A percentile compares a stretch with the other conserved stretches of the same genome.
These are phyloP conservation scores for Ornithoptera alexandrae DNA, from an alignment of 2,888 invertebrate genomes.

Conservation along the genomic window DNA sequence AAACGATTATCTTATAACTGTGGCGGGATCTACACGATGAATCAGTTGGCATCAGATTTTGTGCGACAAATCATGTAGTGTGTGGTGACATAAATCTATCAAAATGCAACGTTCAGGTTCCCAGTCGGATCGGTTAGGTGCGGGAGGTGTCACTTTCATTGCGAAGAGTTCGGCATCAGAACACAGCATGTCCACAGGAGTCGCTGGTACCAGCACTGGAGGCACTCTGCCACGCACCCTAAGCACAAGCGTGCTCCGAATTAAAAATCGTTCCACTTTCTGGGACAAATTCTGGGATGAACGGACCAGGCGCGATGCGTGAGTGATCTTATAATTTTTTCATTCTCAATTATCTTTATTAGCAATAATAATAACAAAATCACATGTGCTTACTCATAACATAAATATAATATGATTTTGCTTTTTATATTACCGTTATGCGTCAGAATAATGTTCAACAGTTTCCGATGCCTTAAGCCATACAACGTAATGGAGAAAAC, in stretches of 20 bases:
- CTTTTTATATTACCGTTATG: slow-evolving; percentile 4
- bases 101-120: slow-evolving; percentile 79
- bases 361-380: not conserved
- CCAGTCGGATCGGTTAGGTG: slow-evolving; percentile 78
- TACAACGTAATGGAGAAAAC: slow-evolving; percentile 26
- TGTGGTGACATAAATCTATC: slow-evolving; percentile 34
- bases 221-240: slow-evolving; percentile 84
- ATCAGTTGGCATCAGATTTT: slow-evolving; percentile 23
- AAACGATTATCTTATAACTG: slow-evolving; percentile 36
- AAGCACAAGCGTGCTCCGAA: slow-evolving; percentile 89
- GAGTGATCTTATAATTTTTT: slow-evolving; percentile 63
- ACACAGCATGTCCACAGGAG: slow-evolving; percentile 77
- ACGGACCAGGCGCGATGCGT: slow-evolving; percentile 84
- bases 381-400: not conserved
- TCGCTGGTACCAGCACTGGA: slow-evolving; percentile 69
- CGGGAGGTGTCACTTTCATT: slow-evolving; percentile 57
- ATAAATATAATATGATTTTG: not conserved
- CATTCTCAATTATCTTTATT: not conserved
- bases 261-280: slow-evolving; percentile 88
- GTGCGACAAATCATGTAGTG: slow-evolving; percentile 43
- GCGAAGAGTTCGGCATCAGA: slow-evolving; percentile 73
- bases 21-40: slow-evolving; percentile 38
- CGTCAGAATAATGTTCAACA: not conserved
- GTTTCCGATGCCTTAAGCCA: slow-evolving; percentile 8
- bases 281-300: slow-evolving; percentile 92